Evolutionary conservation across 2,113 vertebrate species (phyloP).

Genomic region (Clarias batrachus): DNA sequence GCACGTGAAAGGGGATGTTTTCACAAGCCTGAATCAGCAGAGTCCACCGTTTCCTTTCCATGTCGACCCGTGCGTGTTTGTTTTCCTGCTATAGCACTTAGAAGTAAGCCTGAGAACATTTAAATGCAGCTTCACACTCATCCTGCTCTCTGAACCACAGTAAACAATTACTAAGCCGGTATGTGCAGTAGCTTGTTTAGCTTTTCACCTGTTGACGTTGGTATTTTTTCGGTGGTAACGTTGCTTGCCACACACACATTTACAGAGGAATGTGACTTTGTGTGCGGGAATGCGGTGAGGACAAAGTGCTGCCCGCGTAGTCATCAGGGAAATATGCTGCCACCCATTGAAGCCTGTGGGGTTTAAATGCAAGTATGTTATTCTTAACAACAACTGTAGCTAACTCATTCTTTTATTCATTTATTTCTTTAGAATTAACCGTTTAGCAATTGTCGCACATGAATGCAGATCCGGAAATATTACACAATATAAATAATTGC

Average conservation of each 20-base stretch:
- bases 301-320: slow-evolving; percentile 12
- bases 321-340: slow-evolving; percentile 45
- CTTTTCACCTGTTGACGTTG: slow-evolving; percentile 29
- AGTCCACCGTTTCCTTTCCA: slow-evolving; percentile 29
- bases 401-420: neutral
- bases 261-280: slow-evolving; percentile 35
- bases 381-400: slow-evolving; percentile 2
- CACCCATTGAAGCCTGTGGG: slow-evolving; percentile 21
- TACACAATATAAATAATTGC: neutral
- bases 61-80: slow-evolving; percentile 13
- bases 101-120: slow-evolving; percentile 13
- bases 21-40: slow-evolving; percentile 28
- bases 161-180: slow-evolving; percentile 28
- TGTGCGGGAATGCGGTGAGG: slow-evolving; percentile 28
- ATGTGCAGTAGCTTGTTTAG: slow-evolving; percentile 46
- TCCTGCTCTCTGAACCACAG: slow-evolving; percentile 20
- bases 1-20: slow-evolving; percentile 19
- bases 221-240: slow-evolving; percentile 14
- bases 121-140: slow-evolving; percentile 41
- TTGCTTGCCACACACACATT: slow-evolving; percentile 24
- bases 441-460: neutral
- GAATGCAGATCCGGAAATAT: neutral
- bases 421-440: neutral
- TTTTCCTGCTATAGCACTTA: slow-evolving; percentile 25
- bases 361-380: slow-evolving; percentile 31